A percentile compares a stretch with the other conserved stretches of the same genome.
phyloP scores from a whole-genome alignment of 2,113 vertebrate genomes.

The Aspiorhynchus laticeps region DNA sequence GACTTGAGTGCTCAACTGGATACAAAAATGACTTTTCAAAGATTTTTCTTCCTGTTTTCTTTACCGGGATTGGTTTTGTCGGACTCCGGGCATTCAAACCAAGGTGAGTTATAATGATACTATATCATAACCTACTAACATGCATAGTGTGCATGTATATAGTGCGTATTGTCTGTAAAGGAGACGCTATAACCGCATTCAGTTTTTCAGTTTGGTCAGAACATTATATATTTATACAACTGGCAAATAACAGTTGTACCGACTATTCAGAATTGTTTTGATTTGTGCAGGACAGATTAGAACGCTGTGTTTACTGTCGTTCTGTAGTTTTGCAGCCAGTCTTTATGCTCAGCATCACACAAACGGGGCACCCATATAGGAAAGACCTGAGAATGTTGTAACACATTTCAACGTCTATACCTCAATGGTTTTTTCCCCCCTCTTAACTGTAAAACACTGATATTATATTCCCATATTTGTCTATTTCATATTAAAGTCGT shows the following conservation, averaged over 20 bases:
- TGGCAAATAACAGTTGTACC: not conserved
- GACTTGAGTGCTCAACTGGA: not conserved
- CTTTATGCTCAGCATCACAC: not conserved
- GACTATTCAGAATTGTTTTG: not conserved
- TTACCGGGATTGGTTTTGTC: slow-evolving; percentile 70
- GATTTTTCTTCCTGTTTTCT: slow-evolving; percentile 70
- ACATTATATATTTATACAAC: not conserved
- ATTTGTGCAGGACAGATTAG: not conserved
- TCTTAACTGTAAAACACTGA: not conserved
- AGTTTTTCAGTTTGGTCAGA: not conserved
- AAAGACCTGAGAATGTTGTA: not conserved
- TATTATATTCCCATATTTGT: not conserved
- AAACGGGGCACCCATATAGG: not conserved
- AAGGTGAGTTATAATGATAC: slow-evolving; percentile 68
- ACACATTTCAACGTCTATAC: not conserved
- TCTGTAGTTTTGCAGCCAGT: not conserved
- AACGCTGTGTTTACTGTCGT: not conserved
- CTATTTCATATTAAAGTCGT: not conserved
- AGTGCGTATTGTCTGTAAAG: not conserved
- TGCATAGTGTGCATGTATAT: not conserved
- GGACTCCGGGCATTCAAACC: slow-evolving; percentile 72
- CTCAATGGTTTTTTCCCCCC: not conserved
- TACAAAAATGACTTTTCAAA: slow-evolving; percentile 62
- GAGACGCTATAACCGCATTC: not conserved
- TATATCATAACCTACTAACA: not conserved